Percentiles rank a stretch among this genome's conserved stretches.
phyloP scores from a whole-genome alignment of 2,113 vertebrate species.

The Lynx canadensis region DNA sequence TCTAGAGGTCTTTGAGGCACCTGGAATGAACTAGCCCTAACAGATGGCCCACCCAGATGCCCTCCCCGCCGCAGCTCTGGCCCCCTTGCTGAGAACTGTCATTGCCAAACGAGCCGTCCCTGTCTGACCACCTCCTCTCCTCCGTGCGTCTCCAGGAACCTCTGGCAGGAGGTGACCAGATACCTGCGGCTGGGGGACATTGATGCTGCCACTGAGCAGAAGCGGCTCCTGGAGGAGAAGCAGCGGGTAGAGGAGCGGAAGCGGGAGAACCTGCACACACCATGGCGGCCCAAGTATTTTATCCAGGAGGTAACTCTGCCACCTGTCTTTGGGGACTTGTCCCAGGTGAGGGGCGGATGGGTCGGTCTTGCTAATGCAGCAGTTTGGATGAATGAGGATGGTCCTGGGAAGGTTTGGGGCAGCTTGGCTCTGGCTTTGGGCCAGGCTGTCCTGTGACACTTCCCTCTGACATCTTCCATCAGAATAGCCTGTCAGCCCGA shows the following conservation, averaged over 20 bases:
- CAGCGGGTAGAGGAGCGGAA: conserved; percentile 92
- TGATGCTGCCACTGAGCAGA: conserved; percentile 92
- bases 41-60: too few relatives aligned
- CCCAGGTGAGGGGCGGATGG: neutral
- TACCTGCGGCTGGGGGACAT: conserved; percentile 93
- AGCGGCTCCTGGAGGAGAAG: conserved; percentile 92
- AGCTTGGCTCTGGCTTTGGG: too few relatives aligned
- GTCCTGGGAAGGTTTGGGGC: neutral
- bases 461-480: neutral
- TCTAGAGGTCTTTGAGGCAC: neutral
- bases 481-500: neutral
- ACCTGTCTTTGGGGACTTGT: neutral
- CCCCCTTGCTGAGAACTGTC: fast-evolving
- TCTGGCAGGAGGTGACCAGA: conserved; percentile 94
- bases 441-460: neutral
- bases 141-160: conserved; percentile 81
- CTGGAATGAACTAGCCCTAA: fast-evolving
- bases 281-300: conserved; percentile 94
- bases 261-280: conserved; percentile 83
- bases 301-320: conserved; percentile 90
- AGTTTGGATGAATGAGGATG: neutral
- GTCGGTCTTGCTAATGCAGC: neutral
- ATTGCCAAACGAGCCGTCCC: too few relatives aligned
- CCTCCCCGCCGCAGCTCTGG: neutral
- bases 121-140: neutral